Evolutionary conservation across 2,888 invertebrate species (phyloP), one percentile per base, ranked within the genome.

Genomic region (Sialis fuliginosa): DNA sequence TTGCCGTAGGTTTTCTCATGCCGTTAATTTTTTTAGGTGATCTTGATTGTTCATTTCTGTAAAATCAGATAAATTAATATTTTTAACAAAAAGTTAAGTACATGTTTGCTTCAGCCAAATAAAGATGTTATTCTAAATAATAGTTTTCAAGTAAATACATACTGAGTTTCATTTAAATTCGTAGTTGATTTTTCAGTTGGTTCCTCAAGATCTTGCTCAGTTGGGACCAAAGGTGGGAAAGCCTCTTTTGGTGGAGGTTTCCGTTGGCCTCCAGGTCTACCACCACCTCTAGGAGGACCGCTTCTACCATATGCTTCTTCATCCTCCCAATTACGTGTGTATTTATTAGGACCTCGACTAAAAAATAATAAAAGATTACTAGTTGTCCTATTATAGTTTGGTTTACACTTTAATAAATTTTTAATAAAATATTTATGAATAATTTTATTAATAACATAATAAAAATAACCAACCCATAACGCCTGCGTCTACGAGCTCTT

Each of bases 261-360:
- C 50, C 51, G 54, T 58, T 48, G 50, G 44, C 54, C 57, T 54
- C 54, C 56, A 49, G 62, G 63, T 41, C 53, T 57, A 39, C 57
- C 50, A 42, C 52, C 52, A 35, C 54, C 52, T 39, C 56, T 55
- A 37, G 55, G 54, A 35, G 58, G 59, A 12, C 63, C 56, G 10
- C 71, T 65, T 53, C 85, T 79, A 13, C 75, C 70, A 61, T 91
- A 92, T 0, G 91, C 91, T 59, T 86, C 86, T 60, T 88, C 89
- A 60, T 92, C 91, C 60, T 91, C 89, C 90, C 91, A 92, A 49
- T 87, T 89, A 8, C 91, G 75, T 0, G 85, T 88, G 63, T 92
- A 92, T 62, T 90, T 91, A 61, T 83, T 90, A 0, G 91, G 91
- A 1, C 91, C 90, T 47, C 91, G 86, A 0, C 86, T 86, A 58